Evolutionary conservation across 2,888 invertebrate genomes (phyloP).

Genomic region (Perdita meconis): DNA sequence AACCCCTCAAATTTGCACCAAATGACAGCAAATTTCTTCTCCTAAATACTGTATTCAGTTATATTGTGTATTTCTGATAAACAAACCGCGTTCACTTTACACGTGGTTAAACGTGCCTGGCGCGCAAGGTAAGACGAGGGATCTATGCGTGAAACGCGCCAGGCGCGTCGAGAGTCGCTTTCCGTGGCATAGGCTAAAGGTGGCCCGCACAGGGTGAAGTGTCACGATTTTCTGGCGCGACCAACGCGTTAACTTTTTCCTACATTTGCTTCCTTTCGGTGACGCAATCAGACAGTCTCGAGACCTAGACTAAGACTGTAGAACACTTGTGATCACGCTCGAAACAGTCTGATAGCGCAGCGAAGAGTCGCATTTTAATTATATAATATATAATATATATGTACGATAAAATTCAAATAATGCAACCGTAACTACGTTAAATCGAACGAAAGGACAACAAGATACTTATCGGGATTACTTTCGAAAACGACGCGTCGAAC

Average conservation of each 20-base stretch:
- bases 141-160: too few species aligned
- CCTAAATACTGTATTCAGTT: too few species aligned
- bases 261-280: conserved; percentile 18
- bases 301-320: conserved; percentile 3
- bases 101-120: too few species aligned
- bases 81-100: too few species aligned
- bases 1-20: too few species aligned
- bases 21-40: too few species aligned
- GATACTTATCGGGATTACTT: conserved; percentile 65
- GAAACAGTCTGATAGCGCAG: conserved; percentile 31
- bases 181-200: too few species aligned
- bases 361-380: conserved; percentile 43
- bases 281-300: conserved; percentile 20
- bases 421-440: conserved; percentile 67
- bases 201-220: too few species aligned
- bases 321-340: conserved; percentile 18
- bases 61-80: too few species aligned
- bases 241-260: conserved; percentile 19
- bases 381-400: conserved; percentile 54
- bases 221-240: too few species aligned
- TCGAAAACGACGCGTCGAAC: conserved; percentile 57
- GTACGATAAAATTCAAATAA: conserved; percentile 74
- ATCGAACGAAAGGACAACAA: conserved; percentile 69
- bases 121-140: too few species aligned
- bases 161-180: too few species aligned